Conservation (phyloP, 2,888 invertebrate species). For the Alloscopus bannaensis region DNA sequence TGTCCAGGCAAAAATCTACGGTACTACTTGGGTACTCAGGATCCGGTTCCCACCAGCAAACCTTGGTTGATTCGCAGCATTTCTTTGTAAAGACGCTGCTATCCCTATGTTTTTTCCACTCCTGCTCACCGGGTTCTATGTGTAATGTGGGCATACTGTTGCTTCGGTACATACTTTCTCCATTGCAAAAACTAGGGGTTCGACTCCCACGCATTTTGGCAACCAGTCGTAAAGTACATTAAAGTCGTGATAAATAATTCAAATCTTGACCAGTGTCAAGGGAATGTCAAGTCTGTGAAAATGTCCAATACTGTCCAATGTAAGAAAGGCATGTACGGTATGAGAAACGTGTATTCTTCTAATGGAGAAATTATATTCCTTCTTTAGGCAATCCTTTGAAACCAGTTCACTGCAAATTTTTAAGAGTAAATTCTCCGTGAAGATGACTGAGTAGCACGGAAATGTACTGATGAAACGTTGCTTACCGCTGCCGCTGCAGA, state of each 20-base stretch:
- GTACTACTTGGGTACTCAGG: constrained; percentile 57
- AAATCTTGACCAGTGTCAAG: background rate
- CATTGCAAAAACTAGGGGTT: constrained; percentile 17
- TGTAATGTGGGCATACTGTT: constrained; percentile 41
- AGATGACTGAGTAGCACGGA: too few relatives aligned
- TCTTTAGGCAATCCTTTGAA: background rate
- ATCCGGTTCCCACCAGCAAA: constrained; percentile 68
- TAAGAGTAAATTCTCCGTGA: background rate
- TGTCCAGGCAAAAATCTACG: constrained; percentile 62
- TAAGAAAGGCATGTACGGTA: background rate
- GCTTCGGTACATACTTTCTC: constrained; percentile 26
- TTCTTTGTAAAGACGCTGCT: constrained; percentile 42
- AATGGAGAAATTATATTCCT: background rate
- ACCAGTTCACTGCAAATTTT: background rate
- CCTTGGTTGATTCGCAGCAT: constrained; percentile 58
- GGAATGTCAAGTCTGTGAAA: too few relatives aligned
- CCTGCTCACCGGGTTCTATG: constrained; percentile 12
- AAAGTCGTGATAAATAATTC: background rate
- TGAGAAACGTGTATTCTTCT: background rate
- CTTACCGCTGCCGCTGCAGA: too few relatives aligned
- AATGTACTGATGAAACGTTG: too few relatives aligned
- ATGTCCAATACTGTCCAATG: too few relatives aligned
- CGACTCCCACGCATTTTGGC: constrained; percentile 16
- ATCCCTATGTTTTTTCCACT: constrained; percentile 5
- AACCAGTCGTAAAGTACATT: background rate